Evolutionary conservation across 2,113 vertebrate species (phyloP), one percentile per base, ranked within the genome.

Genomic region (Hirundichthys speculiger): DNA sequence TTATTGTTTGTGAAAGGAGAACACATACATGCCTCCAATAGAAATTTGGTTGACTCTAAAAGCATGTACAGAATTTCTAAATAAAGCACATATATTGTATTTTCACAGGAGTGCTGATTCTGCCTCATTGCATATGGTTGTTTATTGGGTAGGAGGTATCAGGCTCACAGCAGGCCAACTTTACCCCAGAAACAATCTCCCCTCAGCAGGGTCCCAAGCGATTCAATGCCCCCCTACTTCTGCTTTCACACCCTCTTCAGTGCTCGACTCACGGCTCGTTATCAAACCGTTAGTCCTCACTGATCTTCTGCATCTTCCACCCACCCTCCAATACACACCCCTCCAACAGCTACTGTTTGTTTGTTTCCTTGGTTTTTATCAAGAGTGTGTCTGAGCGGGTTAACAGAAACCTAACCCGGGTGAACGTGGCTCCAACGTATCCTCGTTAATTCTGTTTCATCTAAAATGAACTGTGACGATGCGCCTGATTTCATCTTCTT

Each of bases 211-310:
- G 30, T 30, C 30, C 20, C 22, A 5, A 14, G 13, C 12, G 15
- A 11, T 48, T 46, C 22, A 19, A 39, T 2, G 48, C 20, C 40
- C 45, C 54, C 64, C 47, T 43, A 15, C 61, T 61, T 18, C 40
- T 34, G 39, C 43, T 54, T 72, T 69, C 52, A 64, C 69, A 48
- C 70, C 30, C 61, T 43, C 70, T 40, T 49, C 72, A 73, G 51
- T 50, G n/a, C 53, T 38, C 30, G 8, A 40, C 43, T 83, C 24
- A 24, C 11, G 13, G 47, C 46, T 62, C 19, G 39, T 85, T 85
- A 87, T 58, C 49, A 61, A 63, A 67, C 57, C 16, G 25, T 86
- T 80, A 77, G 74, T 71, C 27, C 55, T 79, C 59, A 65, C 79
- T 77, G 66, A 86, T 84, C 76, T 58, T 70, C 58, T 63, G 55